Evolutionary conservation across 2,888 invertebrate species (phyloP).

Genomic region (Pelosia muscerda): DNA sequence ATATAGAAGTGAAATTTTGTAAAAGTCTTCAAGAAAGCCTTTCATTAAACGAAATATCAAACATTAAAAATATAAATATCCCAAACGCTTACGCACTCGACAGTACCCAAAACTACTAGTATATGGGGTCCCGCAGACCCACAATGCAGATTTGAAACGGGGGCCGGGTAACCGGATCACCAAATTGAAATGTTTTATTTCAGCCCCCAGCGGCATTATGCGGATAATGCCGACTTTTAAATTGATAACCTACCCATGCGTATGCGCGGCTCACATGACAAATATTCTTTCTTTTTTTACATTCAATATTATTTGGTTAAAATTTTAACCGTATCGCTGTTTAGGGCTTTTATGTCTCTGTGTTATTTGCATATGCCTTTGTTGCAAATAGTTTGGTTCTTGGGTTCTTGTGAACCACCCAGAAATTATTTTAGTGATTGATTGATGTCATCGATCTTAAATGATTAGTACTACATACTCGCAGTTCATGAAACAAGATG

Average conservation of each 20-base stretch:
- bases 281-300: constrained; percentile 62
- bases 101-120: constrained; percentile 79
- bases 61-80: constrained; percentile 7
- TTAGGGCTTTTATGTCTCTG: constrained; percentile 60
- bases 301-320: constrained; percentile 80
- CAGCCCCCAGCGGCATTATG: constrained; percentile 75
- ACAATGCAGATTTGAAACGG: constrained; percentile 82
- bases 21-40: not conserved
- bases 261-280: constrained; percentile 72
- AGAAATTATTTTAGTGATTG: constrained; percentile 75
- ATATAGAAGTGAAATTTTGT: not conserved
- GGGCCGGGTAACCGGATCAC: constrained; percentile 84
- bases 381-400: constrained; percentile 61
- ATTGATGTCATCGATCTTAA: constrained; percentile 68
- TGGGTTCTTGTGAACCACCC: constrained; percentile 72
- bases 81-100: constrained; percentile 48
- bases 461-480: no score
- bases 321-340: constrained; percentile 80
- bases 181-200: constrained; percentile 87
- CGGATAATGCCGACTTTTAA: constrained; percentile 83
- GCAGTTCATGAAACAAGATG: constrained; percentile 67
- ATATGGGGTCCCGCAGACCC: constrained; percentile 82
- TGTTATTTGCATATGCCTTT: constrained; percentile 71
- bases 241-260: constrained; percentile 83
- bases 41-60: not conserved